Conservation (phyloP, 1,140 invertebrate genomes). For the Hesperophylax magnus region DNA sequence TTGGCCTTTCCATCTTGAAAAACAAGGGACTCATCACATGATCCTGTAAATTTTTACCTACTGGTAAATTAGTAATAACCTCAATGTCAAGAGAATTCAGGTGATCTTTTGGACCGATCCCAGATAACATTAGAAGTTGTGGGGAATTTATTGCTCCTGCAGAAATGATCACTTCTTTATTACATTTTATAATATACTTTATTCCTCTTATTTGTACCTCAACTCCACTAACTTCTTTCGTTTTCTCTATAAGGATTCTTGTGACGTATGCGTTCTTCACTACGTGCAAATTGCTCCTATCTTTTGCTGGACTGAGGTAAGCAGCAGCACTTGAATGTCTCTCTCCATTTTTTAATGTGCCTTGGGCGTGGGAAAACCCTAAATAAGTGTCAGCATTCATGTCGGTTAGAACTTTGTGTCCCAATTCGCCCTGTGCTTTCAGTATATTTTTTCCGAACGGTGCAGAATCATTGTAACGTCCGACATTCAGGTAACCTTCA, state of each 20-base stretch:
- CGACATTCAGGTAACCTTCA: conserved; percentile 5
- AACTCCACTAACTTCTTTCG: conserved; percentile 73
- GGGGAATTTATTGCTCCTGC: conserved; percentile 75
- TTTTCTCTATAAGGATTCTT: conserved; percentile 77
- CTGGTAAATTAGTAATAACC: conserved; percentile 72
- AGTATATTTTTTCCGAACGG: conserved; percentile 69
- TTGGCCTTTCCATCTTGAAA: conserved; percentile 2
- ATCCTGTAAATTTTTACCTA: conserved; percentile 77
- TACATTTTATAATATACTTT: conserved; percentile 66
- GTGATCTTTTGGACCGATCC: conserved; percentile 79
- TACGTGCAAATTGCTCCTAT: conserved; percentile 72
- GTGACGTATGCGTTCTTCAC: conserved; percentile 72
- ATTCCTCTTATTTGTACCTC: conserved; percentile 69
- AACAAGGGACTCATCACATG: conserved; percentile 66
- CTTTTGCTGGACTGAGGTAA: conserved; percentile 68
- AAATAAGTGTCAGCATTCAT: conserved; percentile 74
- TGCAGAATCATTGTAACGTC: not conserved
- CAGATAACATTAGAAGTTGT: conserved; percentile 80
- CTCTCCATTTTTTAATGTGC: conserved; percentile 68
- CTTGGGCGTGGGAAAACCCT: conserved; percentile 66
- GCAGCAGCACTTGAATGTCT: conserved; percentile 65
- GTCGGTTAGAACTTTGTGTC: conserved; percentile 69
- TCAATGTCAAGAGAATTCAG: conserved; percentile 74
- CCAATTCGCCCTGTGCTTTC: conserved; percentile 59
- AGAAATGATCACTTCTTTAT: conserved; percentile 76